Conservation (phyloP, 1,140 invertebrate species). For the Drosophila nebulosa region DNA sequence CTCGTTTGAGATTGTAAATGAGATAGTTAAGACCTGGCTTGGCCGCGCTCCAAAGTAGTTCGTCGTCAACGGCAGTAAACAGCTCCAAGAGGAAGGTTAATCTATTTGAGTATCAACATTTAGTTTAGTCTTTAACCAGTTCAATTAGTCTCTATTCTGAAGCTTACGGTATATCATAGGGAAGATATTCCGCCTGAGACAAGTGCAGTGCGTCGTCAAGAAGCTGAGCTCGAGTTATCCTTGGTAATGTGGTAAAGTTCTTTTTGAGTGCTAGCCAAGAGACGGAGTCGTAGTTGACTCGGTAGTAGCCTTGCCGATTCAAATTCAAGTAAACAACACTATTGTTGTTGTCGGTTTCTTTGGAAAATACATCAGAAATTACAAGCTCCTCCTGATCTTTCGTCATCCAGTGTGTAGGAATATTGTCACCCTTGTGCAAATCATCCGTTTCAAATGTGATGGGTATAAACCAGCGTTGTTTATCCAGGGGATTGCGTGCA, state of each 20-base stretch:
- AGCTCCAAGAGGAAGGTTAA: conserved; percentile 81
- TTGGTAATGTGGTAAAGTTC: conserved; percentile 82
- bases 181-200: conserved; percentile 84
- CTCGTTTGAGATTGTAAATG: conserved; percentile 68
- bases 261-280: conserved; percentile 86
- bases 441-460: conserved; percentile 82
- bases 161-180: conserved; percentile 83
- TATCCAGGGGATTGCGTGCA: conserved; percentile 38
- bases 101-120: neutral
- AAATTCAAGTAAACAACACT: conserved; percentile 71
- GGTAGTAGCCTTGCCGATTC: conserved; percentile 84
- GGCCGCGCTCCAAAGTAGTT: conserved; percentile 69
- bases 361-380: conserved; percentile 52
- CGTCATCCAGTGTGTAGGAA: conserved; percentile 70
- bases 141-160: neutral
- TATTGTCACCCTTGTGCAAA: conserved; percentile 52
- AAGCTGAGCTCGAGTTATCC: conserved; percentile 88
- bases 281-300: conserved; percentile 87
- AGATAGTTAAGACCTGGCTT: conserved; percentile 71
- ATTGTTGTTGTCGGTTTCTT: conserved; percentile 29
- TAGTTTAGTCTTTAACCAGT: neutral
- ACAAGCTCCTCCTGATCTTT: conserved; percentile 56
- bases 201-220: conserved; percentile 92
- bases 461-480: conserved; percentile 83
- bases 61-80: conserved; percentile 57